A percentile compares a stretch with the other conserved stretches of the same genome.
These are phyloP conservation scores for Cheumatopsyche charites DNA, from an alignment of 1,140 invertebrate genomes.

Conservation along the genomic window DNA sequence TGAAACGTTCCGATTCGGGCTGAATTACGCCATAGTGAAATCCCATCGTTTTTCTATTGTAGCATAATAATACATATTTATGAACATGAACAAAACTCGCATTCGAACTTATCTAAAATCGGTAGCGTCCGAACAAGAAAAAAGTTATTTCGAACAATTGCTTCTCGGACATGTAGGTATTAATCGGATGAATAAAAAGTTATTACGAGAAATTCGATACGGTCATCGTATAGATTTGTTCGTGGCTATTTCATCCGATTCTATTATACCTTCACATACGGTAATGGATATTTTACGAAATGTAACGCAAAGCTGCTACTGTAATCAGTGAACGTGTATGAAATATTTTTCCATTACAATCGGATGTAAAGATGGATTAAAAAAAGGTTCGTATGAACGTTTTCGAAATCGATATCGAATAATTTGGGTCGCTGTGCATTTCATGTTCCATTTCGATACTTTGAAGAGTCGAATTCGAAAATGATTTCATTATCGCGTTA, in stretches of 20 bases:
- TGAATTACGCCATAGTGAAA: neutral
- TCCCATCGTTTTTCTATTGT: neutral
- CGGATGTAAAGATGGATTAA: too few species aligned
- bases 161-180: slow-evolving; percentile 4
- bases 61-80: too few species aligned
- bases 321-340: neutral
- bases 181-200: slow-evolving; percentile 41
- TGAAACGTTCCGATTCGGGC: neutral
- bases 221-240: slow-evolving; percentile 42
- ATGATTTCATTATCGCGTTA: slow-evolving; percentile 31
- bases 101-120: slow-evolving; percentile 16
- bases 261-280: slow-evolving; percentile 29
- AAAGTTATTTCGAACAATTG: slow-evolving; percentile 3
- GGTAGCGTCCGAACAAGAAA: neutral
- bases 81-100: neutral
- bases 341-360: too few species aligned
- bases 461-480: neutral
- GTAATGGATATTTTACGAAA: slow-evolving; percentile 45
- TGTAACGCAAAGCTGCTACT: slow-evolving; percentile 12
- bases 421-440: too few species aligned
- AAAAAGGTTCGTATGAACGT: too few species aligned
- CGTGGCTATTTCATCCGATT: slow-evolving; percentile 25
- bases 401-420: too few species aligned
- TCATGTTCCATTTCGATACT: too few species aligned
- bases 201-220: slow-evolving; percentile 45